A percentile compares a stretch with the other conserved stretches of the same genome.
phyloP scores from a whole-genome alignment of 2,888 invertebrate species.

The Neocrepidodera transversa region DNA sequence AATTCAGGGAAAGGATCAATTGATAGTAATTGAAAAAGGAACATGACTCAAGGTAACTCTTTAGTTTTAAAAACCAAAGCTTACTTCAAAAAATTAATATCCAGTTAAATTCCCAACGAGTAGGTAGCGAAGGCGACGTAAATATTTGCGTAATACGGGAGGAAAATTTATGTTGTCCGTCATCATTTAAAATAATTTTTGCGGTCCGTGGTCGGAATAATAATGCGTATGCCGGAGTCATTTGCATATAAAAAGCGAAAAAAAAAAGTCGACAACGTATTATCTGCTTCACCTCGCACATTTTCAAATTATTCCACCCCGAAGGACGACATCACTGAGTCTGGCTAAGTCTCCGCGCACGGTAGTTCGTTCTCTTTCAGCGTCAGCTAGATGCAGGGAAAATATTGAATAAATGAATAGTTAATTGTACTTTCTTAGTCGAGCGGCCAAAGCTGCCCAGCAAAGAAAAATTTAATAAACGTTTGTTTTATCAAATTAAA shows the following conservation, averaged over 20 bases:
- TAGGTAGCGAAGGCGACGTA: conserved; percentile 26
- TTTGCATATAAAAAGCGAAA: conserved; percentile 37
- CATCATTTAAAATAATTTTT: conserved; percentile 35
- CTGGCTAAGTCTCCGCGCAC: conserved; percentile 15
- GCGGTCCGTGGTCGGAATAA: conserved; percentile 31
- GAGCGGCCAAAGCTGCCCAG: not conserved
- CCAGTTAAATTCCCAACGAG: conserved; percentile 3
- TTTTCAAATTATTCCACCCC: conserved; percentile 35
- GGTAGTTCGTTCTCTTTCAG: conserved; percentile 16
- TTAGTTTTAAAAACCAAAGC: no score
- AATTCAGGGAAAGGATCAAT: no score
- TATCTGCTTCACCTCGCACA: conserved; percentile 37
- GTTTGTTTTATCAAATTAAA: not conserved
- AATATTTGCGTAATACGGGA: conserved; percentile 25
- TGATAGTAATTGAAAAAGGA: no score
- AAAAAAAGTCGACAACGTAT: conserved; percentile 33
- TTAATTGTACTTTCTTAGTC: not conserved
- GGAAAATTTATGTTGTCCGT: conserved; percentile 34
- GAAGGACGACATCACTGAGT: conserved; percentile 22
- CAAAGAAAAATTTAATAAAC: not conserved
- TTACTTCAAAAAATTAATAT: conserved; percentile 15
- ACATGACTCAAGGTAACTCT: no score
- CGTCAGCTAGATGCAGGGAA: not conserved
- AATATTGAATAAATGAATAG: conserved; percentile 17
- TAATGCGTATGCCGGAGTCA: conserved; percentile 33